Conservation (phyloP, 2,888 invertebrate species). For the Podotricha telesiphe region DNA sequence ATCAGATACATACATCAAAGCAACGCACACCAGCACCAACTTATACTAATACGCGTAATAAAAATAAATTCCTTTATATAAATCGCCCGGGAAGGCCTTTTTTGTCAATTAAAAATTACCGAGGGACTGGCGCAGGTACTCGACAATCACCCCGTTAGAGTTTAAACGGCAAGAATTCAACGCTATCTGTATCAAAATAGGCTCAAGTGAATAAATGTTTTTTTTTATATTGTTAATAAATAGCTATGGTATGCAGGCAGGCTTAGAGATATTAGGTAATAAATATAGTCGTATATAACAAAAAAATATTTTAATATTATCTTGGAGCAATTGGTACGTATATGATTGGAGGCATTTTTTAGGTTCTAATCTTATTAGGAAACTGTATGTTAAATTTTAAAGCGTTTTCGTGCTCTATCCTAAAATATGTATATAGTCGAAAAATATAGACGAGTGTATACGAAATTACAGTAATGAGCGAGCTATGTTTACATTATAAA, state of each 20-base stretch:
- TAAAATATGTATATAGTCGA: too few relatives aligned
- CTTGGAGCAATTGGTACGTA: too few relatives aligned
- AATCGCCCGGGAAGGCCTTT: slow-evolving; percentile 68
- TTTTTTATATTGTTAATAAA: slow-evolving; percentile 7
- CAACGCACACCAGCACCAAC: slow-evolving; percentile 55
- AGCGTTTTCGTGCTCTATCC: too few relatives aligned
- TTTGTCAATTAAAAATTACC: slow-evolving; percentile 83
- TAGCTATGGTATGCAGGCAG: slow-evolving; percentile 6
- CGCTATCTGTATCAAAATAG: slow-evolving; percentile 4
- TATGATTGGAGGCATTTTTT: too few relatives aligned
- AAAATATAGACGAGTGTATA: too few relatives aligned
- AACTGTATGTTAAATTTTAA: too few relatives aligned
- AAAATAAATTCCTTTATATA: slow-evolving; percentile 79
- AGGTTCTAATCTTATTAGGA: too few relatives aligned
- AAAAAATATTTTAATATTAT: too few relatives aligned
- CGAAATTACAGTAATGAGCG: too few relatives aligned
- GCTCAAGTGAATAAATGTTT: neutral
- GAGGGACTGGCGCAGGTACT: slow-evolving; percentile 72
- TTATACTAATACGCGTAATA: slow-evolving; percentile 68
- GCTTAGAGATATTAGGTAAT: neutral
- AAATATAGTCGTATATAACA: too few relatives aligned
- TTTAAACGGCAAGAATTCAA: slow-evolving; percentile 29
- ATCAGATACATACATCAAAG: slow-evolving; percentile 22
- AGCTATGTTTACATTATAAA: too few relatives aligned
- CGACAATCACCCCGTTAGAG: slow-evolving; percentile 51